A percentile compares a stretch with the other conserved stretches of the same genome.
These are phyloP conservation scores for Lordiphosa collinella DNA, from an alignment of 1,140 invertebrate genomes.

Conservation along the genomic window DNA sequence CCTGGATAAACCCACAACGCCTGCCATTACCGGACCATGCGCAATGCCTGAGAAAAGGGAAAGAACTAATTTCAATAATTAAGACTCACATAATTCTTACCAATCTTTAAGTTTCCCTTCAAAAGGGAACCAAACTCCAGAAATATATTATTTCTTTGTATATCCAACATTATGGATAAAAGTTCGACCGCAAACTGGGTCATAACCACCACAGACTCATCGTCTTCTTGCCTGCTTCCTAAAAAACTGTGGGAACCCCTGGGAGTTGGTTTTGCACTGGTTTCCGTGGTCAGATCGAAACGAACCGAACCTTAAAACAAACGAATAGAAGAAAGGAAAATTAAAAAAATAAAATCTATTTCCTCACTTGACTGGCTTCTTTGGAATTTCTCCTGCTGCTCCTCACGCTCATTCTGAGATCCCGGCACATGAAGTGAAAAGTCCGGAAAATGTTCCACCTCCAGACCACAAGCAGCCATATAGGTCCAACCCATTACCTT, in stretches of 20 bases:
- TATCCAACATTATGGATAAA: conserved; percentile 26
- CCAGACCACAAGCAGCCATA: conserved; percentile 95
- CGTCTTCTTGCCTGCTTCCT: not conserved
- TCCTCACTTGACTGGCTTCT: conserved; percentile 13
- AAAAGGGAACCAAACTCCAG: conserved; percentile 1
- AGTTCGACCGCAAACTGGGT: conserved; percentile 32
- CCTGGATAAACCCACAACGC: conserved; percentile 92
- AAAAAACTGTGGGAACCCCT: no score
- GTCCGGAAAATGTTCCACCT: conserved; percentile 57
- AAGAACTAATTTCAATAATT: no score
- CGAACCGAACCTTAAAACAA: not conserved
- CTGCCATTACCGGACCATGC: conserved; percentile 91
- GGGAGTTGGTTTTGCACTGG: no score
- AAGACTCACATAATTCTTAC: not conserved
- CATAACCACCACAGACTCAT: conserved; percentile 25
- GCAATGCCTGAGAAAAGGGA: conserved; percentile 82
- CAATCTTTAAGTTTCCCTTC: conserved; percentile 27
- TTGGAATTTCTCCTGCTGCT: not conserved
- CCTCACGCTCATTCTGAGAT: not conserved
- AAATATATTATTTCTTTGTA: conserved; percentile 8
- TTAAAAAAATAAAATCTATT: no score
- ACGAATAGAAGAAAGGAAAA: no score
- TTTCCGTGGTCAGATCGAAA: not conserved
- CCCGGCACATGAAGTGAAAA: conserved; percentile 1
- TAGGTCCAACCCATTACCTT: conserved; percentile 95